phyloP scores from a whole-genome alignment of 2,113 vertebrate species.

The Suricata suricatta region DNA sequence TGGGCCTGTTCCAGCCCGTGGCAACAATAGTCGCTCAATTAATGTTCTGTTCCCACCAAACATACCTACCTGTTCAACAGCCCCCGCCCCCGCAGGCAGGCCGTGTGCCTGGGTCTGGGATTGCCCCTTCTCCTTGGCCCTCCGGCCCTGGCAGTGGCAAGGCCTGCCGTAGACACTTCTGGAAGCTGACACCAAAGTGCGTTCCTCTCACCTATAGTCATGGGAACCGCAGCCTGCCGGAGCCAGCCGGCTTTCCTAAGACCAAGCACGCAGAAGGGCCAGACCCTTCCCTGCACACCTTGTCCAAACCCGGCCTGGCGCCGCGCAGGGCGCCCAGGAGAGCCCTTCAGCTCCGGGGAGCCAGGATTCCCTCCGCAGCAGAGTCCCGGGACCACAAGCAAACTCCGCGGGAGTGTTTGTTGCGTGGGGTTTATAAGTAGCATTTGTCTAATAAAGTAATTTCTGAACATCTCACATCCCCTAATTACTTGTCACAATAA shows the following conservation, averaged over 20 bases:
- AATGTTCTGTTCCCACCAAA: not conserved
- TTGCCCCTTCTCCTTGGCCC: not conserved
- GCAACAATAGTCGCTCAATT: not conserved
- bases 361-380: not conserved
- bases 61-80: not conserved
- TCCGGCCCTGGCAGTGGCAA: not conserved
- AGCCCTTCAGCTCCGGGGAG: not conserved
- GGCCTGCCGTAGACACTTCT: not conserved
- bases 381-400: conserved; percentile 40
- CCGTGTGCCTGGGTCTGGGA: not conserved
- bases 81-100: not conserved
- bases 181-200: not conserved
- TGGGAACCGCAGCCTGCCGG: not conserved
- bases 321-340: not conserved
- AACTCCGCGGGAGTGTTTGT: conserved; percentile 60
- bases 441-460: conserved; percentile 85
- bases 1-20: not conserved
- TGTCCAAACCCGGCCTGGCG: not conserved
- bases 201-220: not conserved
- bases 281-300: not conserved
- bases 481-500: conserved; percentile 85
- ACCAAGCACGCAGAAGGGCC: not conserved
- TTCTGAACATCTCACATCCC: conserved; percentile 80
- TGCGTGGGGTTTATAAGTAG: conserved; percentile 78
- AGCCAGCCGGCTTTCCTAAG: not conserved